Percentiles rank a stretch among this genome's conserved stretches.
phyloP scores from a whole-genome alignment of 1,140 invertebrate genomes.

The Apis laboriosa region DNA sequence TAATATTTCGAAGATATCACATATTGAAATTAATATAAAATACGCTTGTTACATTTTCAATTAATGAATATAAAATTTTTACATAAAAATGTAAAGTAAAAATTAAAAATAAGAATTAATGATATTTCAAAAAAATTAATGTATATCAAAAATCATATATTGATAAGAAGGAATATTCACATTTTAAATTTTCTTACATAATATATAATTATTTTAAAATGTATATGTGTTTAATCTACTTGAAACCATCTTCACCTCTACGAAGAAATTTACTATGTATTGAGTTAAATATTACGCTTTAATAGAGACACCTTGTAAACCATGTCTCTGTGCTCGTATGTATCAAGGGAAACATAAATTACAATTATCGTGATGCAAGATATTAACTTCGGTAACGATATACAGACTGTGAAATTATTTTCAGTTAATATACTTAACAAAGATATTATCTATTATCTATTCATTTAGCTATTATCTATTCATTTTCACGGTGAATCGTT shows the following conservation, averaged over 20 bases:
- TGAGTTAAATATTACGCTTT: background rate
- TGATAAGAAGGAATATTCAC: too few species aligned
- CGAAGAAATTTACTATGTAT: background rate
- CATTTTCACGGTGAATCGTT: background rate
- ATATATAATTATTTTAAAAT: too few species aligned
- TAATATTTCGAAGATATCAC: background rate
- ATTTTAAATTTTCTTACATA: too few species aligned
- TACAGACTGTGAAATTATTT: slow-evolving; percentile 19
- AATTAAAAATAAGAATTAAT: background rate
- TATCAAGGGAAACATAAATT: slow-evolving; percentile 22
- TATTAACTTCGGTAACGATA: slow-evolving; percentile 3
- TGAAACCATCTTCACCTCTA: background rate
- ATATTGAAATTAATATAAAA: background rate
- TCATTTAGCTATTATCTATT: background rate
- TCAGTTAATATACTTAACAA: background rate
- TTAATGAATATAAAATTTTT: background rate
- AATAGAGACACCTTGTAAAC: slow-evolving; percentile 1
- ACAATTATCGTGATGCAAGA: background rate
- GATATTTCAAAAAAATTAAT: background rate
- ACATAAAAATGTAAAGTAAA: background rate
- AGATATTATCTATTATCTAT: background rate
- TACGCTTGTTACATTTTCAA: background rate
- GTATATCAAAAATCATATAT: too few species aligned
- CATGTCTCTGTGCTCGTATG: background rate
- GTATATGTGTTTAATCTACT: too few species aligned